Evolutionary conservation across 2,113 vertebrate species (phyloP).

Genomic region (Alectura lathami): DNA sequence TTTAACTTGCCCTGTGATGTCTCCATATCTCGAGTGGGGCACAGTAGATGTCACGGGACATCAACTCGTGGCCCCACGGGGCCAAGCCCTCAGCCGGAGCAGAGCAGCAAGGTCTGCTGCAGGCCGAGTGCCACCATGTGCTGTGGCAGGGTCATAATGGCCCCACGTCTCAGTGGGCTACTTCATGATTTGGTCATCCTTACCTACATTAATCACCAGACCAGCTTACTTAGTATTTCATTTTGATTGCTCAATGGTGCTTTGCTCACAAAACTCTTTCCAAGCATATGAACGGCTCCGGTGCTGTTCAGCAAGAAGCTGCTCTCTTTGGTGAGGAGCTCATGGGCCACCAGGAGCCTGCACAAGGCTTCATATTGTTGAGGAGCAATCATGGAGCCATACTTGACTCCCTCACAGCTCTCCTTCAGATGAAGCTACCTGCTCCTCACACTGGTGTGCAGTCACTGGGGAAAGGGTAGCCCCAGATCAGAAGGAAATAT

Average conservation of each 20-base stretch:
- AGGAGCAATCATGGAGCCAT: neutral
- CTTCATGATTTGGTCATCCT: rapidly evolving
- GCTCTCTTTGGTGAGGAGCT: neutral
- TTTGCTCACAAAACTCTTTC: neutral
- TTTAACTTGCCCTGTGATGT: neutral
- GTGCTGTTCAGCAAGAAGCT: neutral
- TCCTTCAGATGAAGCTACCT: neutral
- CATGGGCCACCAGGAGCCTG: neutral
- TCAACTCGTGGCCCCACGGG: rapidly evolving
- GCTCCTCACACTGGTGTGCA: neutral
- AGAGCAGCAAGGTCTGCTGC: neutral
- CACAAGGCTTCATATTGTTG: too few relatives aligned
- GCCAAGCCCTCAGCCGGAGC: neutral
- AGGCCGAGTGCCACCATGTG: neutral
- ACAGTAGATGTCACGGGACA: neutral
- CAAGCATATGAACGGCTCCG: neutral
- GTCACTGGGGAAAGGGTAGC: neutral
- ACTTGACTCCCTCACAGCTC: neutral
- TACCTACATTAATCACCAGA: neutral
- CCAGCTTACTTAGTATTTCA: rapidly evolving
- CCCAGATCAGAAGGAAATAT: neutral
- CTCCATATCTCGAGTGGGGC: rapidly evolving
- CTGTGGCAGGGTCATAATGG: neutral
- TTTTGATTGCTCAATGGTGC: neutral
- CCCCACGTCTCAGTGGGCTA: neutral